Base-by-base conservation (phyloP, 2,113 vertebrate genomes). In the Tetrax tetrax region DNA sequence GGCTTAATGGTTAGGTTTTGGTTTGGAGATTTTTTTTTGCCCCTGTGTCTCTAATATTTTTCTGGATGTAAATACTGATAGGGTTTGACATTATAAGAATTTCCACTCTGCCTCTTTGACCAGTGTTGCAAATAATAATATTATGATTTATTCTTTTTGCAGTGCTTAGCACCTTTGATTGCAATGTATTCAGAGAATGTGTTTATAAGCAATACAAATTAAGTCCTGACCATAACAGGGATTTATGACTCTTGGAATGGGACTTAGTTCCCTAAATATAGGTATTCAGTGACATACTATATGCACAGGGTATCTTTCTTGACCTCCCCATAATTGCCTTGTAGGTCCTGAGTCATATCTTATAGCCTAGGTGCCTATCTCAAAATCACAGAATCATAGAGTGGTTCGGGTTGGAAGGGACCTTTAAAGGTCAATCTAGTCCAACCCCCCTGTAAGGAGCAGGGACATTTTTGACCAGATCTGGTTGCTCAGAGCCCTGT, bases 21-120 rank as follows among this genome's bases (percentile, higher is more conserved):
- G 4, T 4, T n/a, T 75, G 2, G 8, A 43, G 14, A 1, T 3
- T 4, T 21, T 21, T 21, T 13, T 56, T 51, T 19, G 14, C 5
- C 1, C 11, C 1, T 5, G 29, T 72, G 38, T 69, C 27, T 69
- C 14, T 65, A 35, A 51, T 80, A 84, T 53, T 86, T 86, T 92
- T 89, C 54, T 83, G 14, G 12, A 57, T 69, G 70, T 91, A 54
- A 86, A 83, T 89, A 74, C 18, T 51, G 41, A 47, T 81, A 24
- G 21, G 1, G 3, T 74, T 87, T 91, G 47, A 38, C 21, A 14
- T 84, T 66, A 51, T 70, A 87, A 86, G 25, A 83, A 43, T 23
- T 92, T 77, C 15, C 8, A 57, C n/a, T 81, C 10, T 75, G 29
- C 18, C 38, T 48, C 64, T 64, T 61, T 82, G 64, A 9, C 10